These are phyloP conservation scores for Mastomys coucha DNA, from an alignment of 2,113 vertebrate genomes.

Conservation along the genomic window DNA sequence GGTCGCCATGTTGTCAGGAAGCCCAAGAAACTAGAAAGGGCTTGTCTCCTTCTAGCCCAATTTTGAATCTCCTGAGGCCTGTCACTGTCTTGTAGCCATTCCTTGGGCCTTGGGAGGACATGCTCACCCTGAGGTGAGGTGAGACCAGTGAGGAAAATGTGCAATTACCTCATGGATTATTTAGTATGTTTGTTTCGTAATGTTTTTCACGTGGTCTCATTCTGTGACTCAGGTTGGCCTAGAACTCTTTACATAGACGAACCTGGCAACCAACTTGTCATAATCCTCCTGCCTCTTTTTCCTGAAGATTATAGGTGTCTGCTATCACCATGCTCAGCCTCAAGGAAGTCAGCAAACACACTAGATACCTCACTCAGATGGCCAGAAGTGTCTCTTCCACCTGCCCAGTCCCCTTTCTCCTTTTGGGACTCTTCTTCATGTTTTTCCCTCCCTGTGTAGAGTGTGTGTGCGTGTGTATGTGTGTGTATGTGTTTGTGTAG, in stretches of 20 bases:
- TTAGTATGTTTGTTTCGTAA: background rate
- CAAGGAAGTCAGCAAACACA: background rate
- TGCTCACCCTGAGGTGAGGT: background rate
- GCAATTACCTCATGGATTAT: background rate
- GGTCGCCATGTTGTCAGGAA: background rate
- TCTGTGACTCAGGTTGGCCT: background rate
- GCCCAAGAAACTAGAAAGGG: background rate
- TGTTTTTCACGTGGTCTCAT: background rate
- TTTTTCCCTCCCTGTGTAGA: background rate
- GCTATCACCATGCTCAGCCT: background rate
- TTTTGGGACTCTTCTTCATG: background rate
- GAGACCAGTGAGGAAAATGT: background rate
- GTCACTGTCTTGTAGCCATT: background rate
- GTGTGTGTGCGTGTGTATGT: fast-evolving
- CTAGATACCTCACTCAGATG: background rate
- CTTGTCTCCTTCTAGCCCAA: background rate
- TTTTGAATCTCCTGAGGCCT: background rate
- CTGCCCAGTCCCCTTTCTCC: background rate
- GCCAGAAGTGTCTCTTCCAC: background rate
- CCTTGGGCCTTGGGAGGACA: background rate
- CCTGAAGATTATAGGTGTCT: background rate
- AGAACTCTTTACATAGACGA: background rate
- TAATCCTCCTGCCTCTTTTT: background rate
- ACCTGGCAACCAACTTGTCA: background rate
- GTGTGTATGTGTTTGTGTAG: background rate